These are phyloP conservation scores for Cephus runcator DNA, from an alignment of 2,888 invertebrate species.

Conservation along the genomic window DNA sequence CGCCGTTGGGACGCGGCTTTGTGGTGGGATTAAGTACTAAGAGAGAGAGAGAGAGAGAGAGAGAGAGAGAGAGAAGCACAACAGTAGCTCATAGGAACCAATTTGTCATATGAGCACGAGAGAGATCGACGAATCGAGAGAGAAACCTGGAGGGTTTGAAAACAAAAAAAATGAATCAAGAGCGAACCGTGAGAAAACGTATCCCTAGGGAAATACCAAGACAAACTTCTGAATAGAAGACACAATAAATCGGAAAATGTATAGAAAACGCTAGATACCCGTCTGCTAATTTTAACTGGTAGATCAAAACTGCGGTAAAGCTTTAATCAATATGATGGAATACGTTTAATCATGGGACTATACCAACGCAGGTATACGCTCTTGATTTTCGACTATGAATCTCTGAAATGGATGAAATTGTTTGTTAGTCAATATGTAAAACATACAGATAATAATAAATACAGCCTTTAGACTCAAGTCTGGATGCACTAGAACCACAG, in stretches of 20 bases:
- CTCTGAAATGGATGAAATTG: background rate
- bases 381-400: background rate
- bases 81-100: too few species aligned
- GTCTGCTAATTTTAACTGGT: background rate
- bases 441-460: constrained; percentile 23
- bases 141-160: background rate
- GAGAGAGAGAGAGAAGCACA: too few species aligned
- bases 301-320: background rate
- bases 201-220: background rate
- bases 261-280: background rate
- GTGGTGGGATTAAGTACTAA: background rate
- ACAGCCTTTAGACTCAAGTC: constrained; percentile 36
- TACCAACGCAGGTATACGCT: background rate
- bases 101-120: background rate
- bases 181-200: background rate
- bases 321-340: background rate
- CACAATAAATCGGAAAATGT: background rate
- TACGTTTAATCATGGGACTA: background rate
- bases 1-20: background rate
- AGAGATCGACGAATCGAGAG: background rate
- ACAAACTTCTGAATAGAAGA: background rate
- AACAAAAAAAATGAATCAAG: background rate
- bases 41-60: too few species aligned
- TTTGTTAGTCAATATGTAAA: background rate
- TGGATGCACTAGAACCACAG: constrained; percentile 50